Base-by-base conservation (phyloP, 2,888 invertebrate genomes). In the Drosophila pseudotalamancana region DNA sequence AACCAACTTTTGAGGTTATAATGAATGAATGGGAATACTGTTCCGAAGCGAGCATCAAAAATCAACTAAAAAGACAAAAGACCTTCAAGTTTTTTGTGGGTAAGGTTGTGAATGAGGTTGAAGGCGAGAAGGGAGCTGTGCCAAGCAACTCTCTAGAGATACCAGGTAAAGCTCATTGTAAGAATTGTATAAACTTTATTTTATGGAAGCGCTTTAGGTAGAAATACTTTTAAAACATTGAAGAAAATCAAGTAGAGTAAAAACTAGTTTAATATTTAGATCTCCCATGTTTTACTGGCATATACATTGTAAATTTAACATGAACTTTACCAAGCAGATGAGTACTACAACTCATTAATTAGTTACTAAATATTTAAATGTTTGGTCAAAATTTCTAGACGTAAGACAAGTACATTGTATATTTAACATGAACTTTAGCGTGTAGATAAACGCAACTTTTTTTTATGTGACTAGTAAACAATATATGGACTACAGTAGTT, bases 1-100 rank as follows among this genome's bases (percentile, higher is more conserved):
- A 69, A 55, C 42, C 70, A 57, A 64, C 37, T 39, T 27, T 66
- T 50, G 31, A 39, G 35, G 4, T 18, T 49, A 54, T 19, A 46
- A 42, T 42, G 61, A 49, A 53, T 59, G 43, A 53, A 39, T 19
- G 39, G 23, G 18, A 45, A 29, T 29, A 25, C 19, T 40, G 21
- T 53, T 34, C 32, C 12, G 23, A 32, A 53, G 25, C 27, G 27
- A 6, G 25, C 14, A 9, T 21, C 25, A 37, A 35, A 39, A 16
- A 19, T 3, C 6, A 27, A 6, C 6, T 11, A 59, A 49, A 29
- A 29, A 60, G 31, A 12, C 46, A 34, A 34, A 42, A 61, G 57
- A 46, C 61, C 61, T 61, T 61, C 27, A 57, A 40, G 27, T 5
- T n/a, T n/a, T n/a, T n/a, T n/a, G n/a, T 57, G 25, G 46, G 16